These are phyloP conservation scores for Trematocara nigrifrons DNA, from an alignment of 2,113 vertebrate species.

Conservation along the genomic window DNA sequence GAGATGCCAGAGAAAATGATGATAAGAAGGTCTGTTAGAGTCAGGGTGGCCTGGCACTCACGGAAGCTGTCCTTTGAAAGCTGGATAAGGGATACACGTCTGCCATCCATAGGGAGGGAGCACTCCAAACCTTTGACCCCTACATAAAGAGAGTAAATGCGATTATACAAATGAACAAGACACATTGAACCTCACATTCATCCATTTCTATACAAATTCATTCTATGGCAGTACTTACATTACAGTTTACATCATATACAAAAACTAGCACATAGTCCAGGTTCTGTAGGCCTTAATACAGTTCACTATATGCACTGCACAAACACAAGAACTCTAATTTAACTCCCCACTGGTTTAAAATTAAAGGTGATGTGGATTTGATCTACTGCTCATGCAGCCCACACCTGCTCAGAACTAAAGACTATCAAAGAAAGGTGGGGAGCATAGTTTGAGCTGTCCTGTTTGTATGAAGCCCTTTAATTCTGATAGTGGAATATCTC, in stretches of 20 bases:
- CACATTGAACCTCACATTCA: not conserved
- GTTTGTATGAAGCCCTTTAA: not conserved
- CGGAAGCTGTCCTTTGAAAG: constrained; percentile 94
- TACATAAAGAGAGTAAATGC: constrained; percentile 46
- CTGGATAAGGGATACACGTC: constrained; percentile 83
- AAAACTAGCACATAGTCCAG: not conserved
- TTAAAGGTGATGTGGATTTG: not conserved
- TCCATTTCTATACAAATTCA: not conserved
- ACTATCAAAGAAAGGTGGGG: not conserved
- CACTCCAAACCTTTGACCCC: constrained; percentile 91
- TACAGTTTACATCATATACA: not conserved
- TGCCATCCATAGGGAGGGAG: constrained; percentile 84
- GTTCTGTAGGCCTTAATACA: not conserved
- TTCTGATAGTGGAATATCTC: not conserved
- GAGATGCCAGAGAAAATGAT: constrained; percentile 98
- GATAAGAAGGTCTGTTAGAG: constrained; percentile 91
- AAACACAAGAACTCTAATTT: not conserved
- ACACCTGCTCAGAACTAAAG: not conserved
- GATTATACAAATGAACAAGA: not conserved
- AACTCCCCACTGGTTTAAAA: not conserved
- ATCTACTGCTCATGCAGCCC: not conserved
- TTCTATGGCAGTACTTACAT: not conserved
- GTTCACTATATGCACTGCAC: not conserved
- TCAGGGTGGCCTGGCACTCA: constrained; percentile 90
- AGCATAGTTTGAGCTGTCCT: not conserved